Percentiles rank a stretch among this genome's conserved stretches.
Conservation (phyloP, 1,140 invertebrate species). For the Coptotermes formosanus region DNA sequence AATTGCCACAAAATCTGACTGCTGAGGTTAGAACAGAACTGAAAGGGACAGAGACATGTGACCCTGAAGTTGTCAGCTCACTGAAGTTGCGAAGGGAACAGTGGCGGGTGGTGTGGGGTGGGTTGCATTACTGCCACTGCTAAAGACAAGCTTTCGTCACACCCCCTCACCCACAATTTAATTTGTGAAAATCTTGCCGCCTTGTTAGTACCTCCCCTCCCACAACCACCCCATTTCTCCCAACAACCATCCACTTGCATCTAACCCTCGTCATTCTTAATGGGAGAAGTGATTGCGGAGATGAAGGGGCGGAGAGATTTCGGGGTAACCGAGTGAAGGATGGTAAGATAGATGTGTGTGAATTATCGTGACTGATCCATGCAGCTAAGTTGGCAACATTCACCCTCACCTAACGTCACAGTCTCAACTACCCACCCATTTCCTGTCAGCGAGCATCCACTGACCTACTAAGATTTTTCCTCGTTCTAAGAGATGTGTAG, state of each 20-base stretch:
- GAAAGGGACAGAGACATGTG: not conserved
- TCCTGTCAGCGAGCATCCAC: not conserved
- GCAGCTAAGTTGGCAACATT: not conserved
- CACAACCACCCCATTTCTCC: not conserved
- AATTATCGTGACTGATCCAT: not conserved
- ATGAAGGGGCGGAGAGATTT: not conserved
- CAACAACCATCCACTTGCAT: slow-evolving; percentile 3
- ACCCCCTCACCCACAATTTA: slow-evolving; percentile 23
- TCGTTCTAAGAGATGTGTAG: not conserved
- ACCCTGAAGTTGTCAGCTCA: not conserved
- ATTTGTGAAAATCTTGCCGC: slow-evolving; percentile 27
- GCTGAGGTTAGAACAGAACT: not conserved
- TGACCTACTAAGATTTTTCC: not conserved
- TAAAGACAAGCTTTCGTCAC: slow-evolving; percentile 8
- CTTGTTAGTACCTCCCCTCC: not conserved
- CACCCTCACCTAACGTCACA: not conserved
- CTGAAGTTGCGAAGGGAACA: not conserved
- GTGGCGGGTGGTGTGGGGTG: not conserved
- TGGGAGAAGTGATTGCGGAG: slow-evolving; percentile 25
- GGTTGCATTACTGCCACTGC: not conserved
- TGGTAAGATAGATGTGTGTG: not conserved
- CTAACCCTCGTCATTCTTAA: slow-evolving; percentile 12
- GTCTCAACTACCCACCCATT: not conserved
- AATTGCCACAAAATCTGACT: not conserved
- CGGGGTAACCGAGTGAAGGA: not conserved